Base-by-base conservation (phyloP, 53 echinoderm and acorn worm genomes). In the Luidia sarsii region DNA sequence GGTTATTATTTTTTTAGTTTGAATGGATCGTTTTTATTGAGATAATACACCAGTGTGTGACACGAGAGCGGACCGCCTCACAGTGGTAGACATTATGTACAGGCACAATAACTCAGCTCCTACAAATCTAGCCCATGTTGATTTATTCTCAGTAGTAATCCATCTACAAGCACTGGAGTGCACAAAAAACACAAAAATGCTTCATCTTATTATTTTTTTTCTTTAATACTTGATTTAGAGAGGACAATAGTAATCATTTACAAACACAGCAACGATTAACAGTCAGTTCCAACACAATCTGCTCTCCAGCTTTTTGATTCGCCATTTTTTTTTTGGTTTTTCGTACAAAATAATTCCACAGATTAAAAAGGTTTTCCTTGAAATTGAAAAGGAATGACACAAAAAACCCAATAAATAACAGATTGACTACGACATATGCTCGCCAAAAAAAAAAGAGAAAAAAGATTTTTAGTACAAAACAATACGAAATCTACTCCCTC, bases 211-310 rank as follows among this genome's bases (percentile, higher is more conserved):
- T 6, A 7, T 41, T 41, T 41, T 6, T 41, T 67, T 24, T 68
- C 53, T 70, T 70, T 33, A 39, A 77, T 77, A 77, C 61, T 77
- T 61, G 77, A 77, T 77, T 77, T 57, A 68, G 37, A 77, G 77
- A 77, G 60, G 77, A 77, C 77, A 77, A 56, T 41, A 74, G 5
- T 61, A 25, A 29, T 77, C 59, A 77, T 61, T 67, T 77, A 60
- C 61, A 61, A 48, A 77, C 77, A 77, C 61, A 77, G 77, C 77
- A 77, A 77, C 61, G 61, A 77, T 77, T 57, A 77, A 77, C 77
- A 77, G 36, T 77, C 31, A 59, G 24, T 67, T 41, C 24, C 11
- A 43, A 77, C 46, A 77, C 71, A 61, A 32, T 33, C 61, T 22
- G 34, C 56, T 72, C 35, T 43, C 23, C 25, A 25, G 67, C 7